These are phyloP conservation scores for Encarsia formosa DNA, from an alignment of 2,888 invertebrate genomes.

Conservation along the genomic window DNA sequence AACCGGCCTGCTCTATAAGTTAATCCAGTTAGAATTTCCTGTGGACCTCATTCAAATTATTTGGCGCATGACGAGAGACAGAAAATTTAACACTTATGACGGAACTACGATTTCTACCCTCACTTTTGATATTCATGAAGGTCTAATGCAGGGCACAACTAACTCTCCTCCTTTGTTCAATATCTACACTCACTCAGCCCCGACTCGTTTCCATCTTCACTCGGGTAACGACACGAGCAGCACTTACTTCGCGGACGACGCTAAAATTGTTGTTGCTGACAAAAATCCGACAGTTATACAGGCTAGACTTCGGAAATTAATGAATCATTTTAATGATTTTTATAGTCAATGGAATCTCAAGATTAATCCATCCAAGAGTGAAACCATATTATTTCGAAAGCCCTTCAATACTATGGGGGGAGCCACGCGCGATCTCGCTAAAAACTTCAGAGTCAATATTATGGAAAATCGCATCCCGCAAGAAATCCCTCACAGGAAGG, in stretches of 20 bases:
- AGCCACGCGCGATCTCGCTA: neutral
- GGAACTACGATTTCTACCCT: neutral
- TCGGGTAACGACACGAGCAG: too few relatives aligned
- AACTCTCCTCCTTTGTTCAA: constrained; percentile 4
- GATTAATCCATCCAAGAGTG: constrained; percentile 2
- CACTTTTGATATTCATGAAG: constrained; percentile 1
- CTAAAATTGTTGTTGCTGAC: too few relatives aligned
- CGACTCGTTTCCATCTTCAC: neutral
- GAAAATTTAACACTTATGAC: neutral
- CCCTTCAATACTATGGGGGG: neutral
- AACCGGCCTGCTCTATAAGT: neutral
- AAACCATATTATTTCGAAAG: constrained; percentile 2
- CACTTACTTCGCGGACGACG: neutral
- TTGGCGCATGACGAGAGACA: neutral
- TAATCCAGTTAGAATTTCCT: neutral
- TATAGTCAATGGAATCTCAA: constrained; percentile 8
- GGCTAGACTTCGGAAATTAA: neutral
- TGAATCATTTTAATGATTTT: neutral
- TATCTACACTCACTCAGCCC: neutral
- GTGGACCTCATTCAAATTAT: neutral
- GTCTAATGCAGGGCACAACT: constrained; percentile 5
- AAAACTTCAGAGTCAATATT: neutral
- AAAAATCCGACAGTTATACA: neutral
- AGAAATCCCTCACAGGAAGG: neutral
- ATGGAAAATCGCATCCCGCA: neutral